These are phyloP conservation scores for Neosalanx taihuensis DNA, from an alignment of 2,797 vertebrate species.

Conservation along the genomic window DNA sequence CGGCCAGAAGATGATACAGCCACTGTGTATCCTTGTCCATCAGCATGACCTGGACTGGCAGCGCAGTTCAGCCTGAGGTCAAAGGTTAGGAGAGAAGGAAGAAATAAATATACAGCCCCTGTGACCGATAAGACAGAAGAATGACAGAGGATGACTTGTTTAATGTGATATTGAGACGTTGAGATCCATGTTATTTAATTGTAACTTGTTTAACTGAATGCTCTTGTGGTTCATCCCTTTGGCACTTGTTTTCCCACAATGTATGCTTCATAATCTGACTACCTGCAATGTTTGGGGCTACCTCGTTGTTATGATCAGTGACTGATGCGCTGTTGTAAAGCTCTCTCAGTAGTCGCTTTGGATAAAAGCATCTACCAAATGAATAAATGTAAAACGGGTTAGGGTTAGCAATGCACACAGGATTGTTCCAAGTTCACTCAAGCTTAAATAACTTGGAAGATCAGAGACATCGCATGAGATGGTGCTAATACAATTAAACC, in stretches of 20 bases:
- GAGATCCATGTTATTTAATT: too few relatives aligned
- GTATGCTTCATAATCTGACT: too few relatives aligned
- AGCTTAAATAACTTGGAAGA: neutral
- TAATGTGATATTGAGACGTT: too few relatives aligned
- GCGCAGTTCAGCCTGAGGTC: constrained; percentile 9
- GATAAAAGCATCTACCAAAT: too few relatives aligned
- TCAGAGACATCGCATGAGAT: neutral
- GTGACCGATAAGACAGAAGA: neutral
- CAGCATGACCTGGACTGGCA: constrained; percentile 65
- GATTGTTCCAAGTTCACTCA: neutral
- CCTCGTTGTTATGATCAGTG: too few relatives aligned
- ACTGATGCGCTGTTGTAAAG: too few relatives aligned
- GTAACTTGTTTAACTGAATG: too few relatives aligned
- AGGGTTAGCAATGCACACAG: neutral
- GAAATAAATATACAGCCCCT: neutral
- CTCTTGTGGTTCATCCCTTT: too few relatives aligned
- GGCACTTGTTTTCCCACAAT: neutral
- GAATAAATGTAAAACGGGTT: too few relatives aligned
- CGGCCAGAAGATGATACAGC: constrained; percentile 79
- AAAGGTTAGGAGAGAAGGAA: neutral
- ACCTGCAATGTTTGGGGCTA: too few relatives aligned
- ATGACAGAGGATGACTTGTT: neutral
- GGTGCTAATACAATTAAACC: neutral
- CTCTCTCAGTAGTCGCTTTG: too few relatives aligned
- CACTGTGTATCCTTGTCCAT: constrained; percentile 82